Base-by-base conservation (phyloP, 1,140 invertebrate species). In the Pseudomyrmex pallidus region DNA sequence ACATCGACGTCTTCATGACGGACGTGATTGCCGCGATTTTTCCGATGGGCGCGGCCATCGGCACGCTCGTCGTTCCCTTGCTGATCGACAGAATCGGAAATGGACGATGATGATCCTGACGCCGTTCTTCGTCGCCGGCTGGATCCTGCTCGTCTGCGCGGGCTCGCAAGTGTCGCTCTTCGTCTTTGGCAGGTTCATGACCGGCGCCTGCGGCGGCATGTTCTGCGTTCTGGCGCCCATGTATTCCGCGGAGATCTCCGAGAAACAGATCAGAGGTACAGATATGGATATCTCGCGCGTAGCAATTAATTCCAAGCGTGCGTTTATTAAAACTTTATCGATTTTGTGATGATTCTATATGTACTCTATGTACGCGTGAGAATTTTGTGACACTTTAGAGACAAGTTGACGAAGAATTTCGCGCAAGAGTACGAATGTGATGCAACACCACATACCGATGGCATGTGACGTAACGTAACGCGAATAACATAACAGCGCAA, bases 241-340 rank as follows among this genome's bases (percentile, higher is more conserved):
- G 20, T 96, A 95, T 85, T 90, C 94, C 3, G 94, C 94, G 2
- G 95, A 96, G 91, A 94, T 95, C 15, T 92, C 95, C 0, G 94
- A 95, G 54, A 94, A 94, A 54, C 90, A 94, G 52, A 93, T 95
- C 46, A 89, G 96, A 87, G 95, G 95, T 83, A 91, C 10, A 35
- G 5, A 35, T 35, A 35, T 7, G 1, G 35, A 35, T 35, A 35
- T 9, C 15, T 57, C 8, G 12, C 13, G 17, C 50, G 35, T 59
- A 13, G 17, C 12, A 2, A 20, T 80, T 59, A 57, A 68, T 59
- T 46, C 2, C 13, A 12, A 15, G 70, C 13, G 1, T 12, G 22
- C 17, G 5, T 25, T 54, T 52, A 20, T 0, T 76, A 25, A 3
- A 13, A 9, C 44, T 17, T 3, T 3, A 44, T 9, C 7, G 0